Conservation (phyloP, 2,797 vertebrate species). For the Ciconia nigra region DNA sequence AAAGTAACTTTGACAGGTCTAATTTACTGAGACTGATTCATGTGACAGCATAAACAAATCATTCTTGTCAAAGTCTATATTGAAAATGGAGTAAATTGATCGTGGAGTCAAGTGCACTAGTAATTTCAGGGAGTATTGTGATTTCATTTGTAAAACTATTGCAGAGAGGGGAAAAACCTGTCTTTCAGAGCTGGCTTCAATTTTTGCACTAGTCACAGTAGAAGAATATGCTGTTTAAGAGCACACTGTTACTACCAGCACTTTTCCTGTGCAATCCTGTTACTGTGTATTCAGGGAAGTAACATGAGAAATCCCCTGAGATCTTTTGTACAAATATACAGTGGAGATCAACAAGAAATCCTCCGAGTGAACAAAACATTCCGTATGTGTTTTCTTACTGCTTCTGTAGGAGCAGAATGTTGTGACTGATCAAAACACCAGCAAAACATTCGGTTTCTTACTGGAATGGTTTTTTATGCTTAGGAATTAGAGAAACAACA, state of each 20-base stretch:
- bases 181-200: neutral
- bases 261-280: constrained; percentile 29
- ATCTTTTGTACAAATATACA: constrained; percentile 58
- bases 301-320: constrained; percentile 53
- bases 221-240: neutral
- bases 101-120: constrained; percentile 45
- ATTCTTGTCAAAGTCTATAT: constrained; percentile 70
- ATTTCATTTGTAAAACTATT: constrained; percentile 64
- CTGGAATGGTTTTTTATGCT: neutral
- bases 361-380: constrained; percentile 57
- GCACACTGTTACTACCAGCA: neutral
- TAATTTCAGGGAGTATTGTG: constrained; percentile 65
- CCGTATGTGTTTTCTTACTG: constrained; percentile 52
- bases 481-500: neutral
- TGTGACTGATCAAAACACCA: constrained; percentile 8
- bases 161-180: constrained; percentile 5
- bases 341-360: constrained; percentile 63
- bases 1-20: constrained; percentile 70
- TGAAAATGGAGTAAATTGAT: constrained; percentile 71
- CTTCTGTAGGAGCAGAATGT: constrained; percentile 29
- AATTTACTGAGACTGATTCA: constrained; percentile 69
- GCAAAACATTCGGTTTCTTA: neutral
- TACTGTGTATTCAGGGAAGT: constrained; percentile 51
- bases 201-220: neutral
- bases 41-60: constrained; percentile 70